phyloP scores from a whole-genome alignment of 2,113 vertebrate species.

The Himantopus leucocephalus region DNA sequence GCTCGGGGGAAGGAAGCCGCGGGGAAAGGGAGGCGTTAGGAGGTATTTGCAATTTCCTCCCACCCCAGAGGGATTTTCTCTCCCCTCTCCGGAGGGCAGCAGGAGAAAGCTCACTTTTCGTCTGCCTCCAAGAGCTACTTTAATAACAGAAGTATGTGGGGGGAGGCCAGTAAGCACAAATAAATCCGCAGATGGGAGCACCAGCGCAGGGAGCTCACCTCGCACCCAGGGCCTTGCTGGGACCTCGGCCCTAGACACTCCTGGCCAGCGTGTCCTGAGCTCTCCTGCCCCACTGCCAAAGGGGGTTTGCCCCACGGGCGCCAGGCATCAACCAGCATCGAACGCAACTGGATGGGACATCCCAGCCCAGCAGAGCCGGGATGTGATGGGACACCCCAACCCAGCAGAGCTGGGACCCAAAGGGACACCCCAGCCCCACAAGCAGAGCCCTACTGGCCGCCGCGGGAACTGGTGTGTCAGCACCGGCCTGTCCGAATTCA shows the following conservation, averaged over 20 bases:
- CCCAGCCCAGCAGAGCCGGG: not conserved
- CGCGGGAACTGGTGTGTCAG: not conserved
- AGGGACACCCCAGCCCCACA: not conserved
- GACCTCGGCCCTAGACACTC: not conserved
- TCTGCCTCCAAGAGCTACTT: not conserved
- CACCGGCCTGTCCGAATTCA: not conserved
- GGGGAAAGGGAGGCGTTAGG: not conserved
- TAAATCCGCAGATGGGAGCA: not conserved
- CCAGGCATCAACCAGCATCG: not conserved
- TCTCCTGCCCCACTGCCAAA: not conserved
- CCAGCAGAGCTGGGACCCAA: accelerated
- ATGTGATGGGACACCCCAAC: not conserved
- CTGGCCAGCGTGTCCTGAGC: accelerated
- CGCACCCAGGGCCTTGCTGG: not conserved
- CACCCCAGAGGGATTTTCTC: not conserved
- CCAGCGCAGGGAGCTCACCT: accelerated
- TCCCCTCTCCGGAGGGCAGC: not conserved
- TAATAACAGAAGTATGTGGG: not conserved
- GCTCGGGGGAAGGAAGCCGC: not conserved
- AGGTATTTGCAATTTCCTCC: conserved; percentile 58
- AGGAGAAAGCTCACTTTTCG: not conserved
- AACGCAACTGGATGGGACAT: not conserved
- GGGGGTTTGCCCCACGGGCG: not conserved
- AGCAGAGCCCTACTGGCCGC: not conserved
- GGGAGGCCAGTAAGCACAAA: not conserved